Conservation (phyloP, 2,888 invertebrate species). For the Sepiola atlantica region DNA sequence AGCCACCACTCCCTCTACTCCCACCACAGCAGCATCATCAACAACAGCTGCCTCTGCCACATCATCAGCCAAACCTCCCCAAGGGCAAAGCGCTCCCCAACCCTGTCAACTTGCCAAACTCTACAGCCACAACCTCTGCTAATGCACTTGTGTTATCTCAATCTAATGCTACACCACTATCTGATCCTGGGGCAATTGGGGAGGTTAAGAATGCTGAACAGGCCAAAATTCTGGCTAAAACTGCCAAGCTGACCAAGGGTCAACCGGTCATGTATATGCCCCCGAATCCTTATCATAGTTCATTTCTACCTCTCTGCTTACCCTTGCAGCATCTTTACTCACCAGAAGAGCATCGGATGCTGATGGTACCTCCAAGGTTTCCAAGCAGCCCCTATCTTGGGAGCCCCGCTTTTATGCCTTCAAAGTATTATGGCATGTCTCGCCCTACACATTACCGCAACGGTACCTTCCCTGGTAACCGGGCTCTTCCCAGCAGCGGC, state of each 20-base stretch:
- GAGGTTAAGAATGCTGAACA: conserved; percentile 8
- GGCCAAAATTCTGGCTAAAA: conserved; percentile 23
- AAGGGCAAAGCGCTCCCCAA: neutral
- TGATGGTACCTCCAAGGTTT: conserved; percentile 39
- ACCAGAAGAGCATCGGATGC: conserved; percentile 46
- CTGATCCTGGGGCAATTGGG: conserved; percentile 33
- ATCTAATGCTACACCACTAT: conserved; percentile 32
- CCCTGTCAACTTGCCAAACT: neutral
- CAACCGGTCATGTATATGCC: conserved; percentile 53
- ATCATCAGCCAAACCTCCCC: neutral
- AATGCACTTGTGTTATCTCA: neutral
- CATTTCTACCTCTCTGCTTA: conserved; percentile 33
- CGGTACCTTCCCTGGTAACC: neutral
- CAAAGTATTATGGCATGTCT: neutral
- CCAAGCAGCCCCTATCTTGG: conserved; percentile 15
- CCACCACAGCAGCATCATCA: neutral
- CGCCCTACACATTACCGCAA: neutral
- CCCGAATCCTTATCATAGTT: conserved; percentile 37
- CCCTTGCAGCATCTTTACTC: conserved; percentile 4
- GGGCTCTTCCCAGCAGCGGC: neutral
- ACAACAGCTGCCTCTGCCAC: neutral
- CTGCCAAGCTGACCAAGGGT: conserved; percentile 41
- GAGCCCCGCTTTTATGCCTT: conserved; percentile 8
- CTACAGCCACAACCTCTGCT: neutral
- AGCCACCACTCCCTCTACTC: neutral